Conservation (phyloP, 2,113 vertebrate genomes). For the Uria aalge region DNA sequence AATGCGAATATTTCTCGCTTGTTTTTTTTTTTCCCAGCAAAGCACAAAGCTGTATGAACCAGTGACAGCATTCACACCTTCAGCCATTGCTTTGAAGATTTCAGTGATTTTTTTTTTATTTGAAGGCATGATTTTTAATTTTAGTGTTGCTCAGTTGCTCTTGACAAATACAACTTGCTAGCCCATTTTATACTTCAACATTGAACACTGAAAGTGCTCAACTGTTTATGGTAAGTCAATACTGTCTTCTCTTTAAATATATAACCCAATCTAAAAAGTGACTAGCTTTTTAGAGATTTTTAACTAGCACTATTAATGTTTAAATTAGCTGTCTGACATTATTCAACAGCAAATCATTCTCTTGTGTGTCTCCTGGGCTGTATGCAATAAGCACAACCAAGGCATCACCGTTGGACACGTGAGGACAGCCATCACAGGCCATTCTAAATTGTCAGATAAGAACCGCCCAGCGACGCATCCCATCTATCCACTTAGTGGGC, state of each 20-base stretch:
- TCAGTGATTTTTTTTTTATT: background rate
- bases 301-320: background rate
- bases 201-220: background rate
- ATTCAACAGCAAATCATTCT: background rate
- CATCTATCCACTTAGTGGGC: background rate
- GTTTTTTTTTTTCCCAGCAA: background rate
- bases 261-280: background rate
- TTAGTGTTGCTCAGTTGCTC: background rate
- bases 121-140: background rate
- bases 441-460: accelerated
- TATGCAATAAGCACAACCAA: too few relatives aligned
- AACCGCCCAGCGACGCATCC: too few relatives aligned
- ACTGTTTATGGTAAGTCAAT: background rate
- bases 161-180: background rate
- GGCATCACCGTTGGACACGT: accelerated
- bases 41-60: background rate
- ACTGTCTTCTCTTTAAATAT: background rate
- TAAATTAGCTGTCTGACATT: background rate
- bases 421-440: background rate
- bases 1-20: background rate
- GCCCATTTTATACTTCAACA: background rate
- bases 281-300: background rate
- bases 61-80: background rate
- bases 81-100: background rate
- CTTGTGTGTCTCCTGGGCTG: background rate